Percentiles rank a stretch among this genome's conserved stretches.
Conservation (phyloP, 2,888 invertebrate genomes). For the Alsophila aescularia region DNA sequence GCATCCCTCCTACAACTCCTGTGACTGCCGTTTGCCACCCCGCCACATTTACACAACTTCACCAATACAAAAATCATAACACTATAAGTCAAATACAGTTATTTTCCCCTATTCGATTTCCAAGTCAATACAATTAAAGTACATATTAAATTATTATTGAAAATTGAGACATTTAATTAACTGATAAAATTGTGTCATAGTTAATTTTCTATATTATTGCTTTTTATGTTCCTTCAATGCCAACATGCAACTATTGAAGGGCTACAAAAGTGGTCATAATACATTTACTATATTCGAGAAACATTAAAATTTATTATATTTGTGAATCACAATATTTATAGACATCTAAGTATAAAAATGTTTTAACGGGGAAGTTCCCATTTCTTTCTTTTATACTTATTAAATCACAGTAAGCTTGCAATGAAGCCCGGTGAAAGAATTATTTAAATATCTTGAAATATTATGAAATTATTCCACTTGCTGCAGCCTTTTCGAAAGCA, state of each 20-base stretch:
- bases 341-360: constrained; percentile 4
- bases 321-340: constrained; percentile 25
- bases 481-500: too few species aligned
- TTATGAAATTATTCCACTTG: too few species aligned
- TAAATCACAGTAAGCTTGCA: too few species aligned
- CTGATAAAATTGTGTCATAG: constrained; percentile 41
- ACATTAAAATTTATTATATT: constrained; percentile 32
- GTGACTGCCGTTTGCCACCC: too few species aligned
- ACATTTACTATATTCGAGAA: constrained; percentile 40
- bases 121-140: not conserved
- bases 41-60: constrained; percentile 41
- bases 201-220: constrained; percentile 54
- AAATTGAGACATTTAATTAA: constrained; percentile 30
- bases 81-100: constrained; percentile 16
- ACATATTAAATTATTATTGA: constrained; percentile 12
- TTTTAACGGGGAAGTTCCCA: too few species aligned
- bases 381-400: too few species aligned
- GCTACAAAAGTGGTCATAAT: constrained; percentile 24
- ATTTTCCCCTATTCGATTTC: constrained; percentile 4
- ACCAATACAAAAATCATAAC: constrained; percentile 22
- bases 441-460: too few species aligned
- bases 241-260: constrained; percentile 31
- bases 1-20: constrained; percentile 36
- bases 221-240: constrained; percentile 42
- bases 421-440: too few species aligned